phyloP scores from a whole-genome alignment of 2,888 invertebrate genomes.

The Emmelina monodactyla region DNA sequence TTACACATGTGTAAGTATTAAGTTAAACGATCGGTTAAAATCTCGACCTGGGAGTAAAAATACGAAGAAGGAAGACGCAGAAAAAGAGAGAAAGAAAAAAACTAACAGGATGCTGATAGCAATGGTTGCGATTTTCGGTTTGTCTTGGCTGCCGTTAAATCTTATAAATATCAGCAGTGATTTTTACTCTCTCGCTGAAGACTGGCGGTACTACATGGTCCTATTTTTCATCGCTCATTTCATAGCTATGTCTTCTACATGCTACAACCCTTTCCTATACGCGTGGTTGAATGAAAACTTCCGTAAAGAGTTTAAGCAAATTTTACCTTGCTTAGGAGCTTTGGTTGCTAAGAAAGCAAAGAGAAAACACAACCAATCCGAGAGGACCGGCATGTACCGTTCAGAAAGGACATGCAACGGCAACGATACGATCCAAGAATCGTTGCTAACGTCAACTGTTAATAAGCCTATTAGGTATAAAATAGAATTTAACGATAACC shows the following conservation, averaged over 20 bases:
- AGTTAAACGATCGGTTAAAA: slow-evolving; percentile 76
- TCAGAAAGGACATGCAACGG: slow-evolving; percentile 59
- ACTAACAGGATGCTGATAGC: slow-evolving; percentile 91
- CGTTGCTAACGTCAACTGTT: slow-evolving; percentile 48
- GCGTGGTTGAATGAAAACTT: slow-evolving; percentile 97
- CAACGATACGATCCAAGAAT: slow-evolving; percentile 56
- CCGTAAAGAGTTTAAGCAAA: slow-evolving; percentile 86
- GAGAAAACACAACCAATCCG: slow-evolving; percentile 47
- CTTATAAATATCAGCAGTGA: slow-evolving; percentile 79
- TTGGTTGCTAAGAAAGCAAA: slow-evolving; percentile 45
- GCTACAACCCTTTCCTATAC: slow-evolving; percentile 94
- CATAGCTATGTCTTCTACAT: slow-evolving; percentile 92
- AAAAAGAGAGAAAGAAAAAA: slow-evolving; percentile 78
- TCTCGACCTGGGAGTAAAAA: slow-evolving; percentile 78
- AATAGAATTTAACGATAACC: slow-evolving; percentile 45
- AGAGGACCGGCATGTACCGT: slow-evolving; percentile 50
- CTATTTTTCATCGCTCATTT: slow-evolving; percentile 84
- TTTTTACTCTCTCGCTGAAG: slow-evolving; percentile 68
- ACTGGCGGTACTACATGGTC: slow-evolving; percentile 77
- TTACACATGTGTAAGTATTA: slow-evolving; percentile 82
- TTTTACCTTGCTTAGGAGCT: slow-evolving; percentile 70
- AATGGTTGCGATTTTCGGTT: slow-evolving; percentile 88
- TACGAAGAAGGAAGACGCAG: slow-evolving; percentile 78
- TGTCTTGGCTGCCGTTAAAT: slow-evolving; percentile 87
- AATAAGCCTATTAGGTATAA: slow-evolving; percentile 53